These are phyloP conservation scores for Halcyon senegalensis DNA, from an alignment of 2,113 vertebrate species.

Conservation along the genomic window DNA sequence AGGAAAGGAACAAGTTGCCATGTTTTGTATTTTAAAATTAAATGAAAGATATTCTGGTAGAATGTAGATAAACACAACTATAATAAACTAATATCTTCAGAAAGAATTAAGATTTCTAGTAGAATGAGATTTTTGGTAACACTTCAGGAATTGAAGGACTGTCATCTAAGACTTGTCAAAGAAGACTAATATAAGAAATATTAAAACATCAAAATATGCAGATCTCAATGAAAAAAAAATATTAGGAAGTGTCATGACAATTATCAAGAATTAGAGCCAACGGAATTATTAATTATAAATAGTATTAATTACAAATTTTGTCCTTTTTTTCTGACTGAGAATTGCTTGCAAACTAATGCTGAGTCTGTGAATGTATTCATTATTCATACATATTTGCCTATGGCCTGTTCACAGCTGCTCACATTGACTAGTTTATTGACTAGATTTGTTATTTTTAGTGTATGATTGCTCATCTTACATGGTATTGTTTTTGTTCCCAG, in stretches of 20 bases:
- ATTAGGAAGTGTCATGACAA: background rate
- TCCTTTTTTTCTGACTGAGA: background rate
- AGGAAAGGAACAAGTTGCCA: background rate
- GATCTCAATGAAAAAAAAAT: background rate
- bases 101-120: background rate
- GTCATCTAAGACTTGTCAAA: background rate
- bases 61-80: background rate
- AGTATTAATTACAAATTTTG: slow-evolving; percentile 38
- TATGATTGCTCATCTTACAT: slow-evolving; percentile 30
- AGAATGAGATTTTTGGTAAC: background rate
- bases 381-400: background rate
- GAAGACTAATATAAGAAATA: background rate
- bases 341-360: slow-evolving; percentile 52
- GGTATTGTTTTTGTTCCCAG: slow-evolving; percentile 2
- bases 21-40: background rate
- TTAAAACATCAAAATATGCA: background rate
- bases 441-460: slow-evolving; percentile 48
- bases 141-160: background rate
- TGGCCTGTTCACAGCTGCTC: slow-evolving; percentile 40
- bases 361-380: background rate
- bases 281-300: slow-evolving; percentile 36
- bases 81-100: background rate
- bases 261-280: background rate
- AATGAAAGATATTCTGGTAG: background rate
- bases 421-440: slow-evolving; percentile 40